Base-by-base conservation (phyloP, 1,140 invertebrate genomes). In the Drosophila gunungcola region DNA sequence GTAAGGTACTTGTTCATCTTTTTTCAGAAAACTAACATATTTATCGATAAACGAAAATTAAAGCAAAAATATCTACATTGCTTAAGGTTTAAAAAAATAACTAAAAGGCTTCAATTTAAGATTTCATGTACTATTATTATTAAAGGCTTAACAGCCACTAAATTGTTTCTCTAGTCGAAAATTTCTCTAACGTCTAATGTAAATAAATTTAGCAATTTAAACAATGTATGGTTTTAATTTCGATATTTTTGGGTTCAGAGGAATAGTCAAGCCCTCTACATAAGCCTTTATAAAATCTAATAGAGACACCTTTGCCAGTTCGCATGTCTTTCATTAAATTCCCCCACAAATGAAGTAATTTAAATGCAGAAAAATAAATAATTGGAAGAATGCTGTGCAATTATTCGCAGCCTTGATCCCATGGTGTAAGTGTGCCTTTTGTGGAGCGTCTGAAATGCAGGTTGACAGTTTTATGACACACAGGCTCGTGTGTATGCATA, bases 381-480 rank as follows among this genome's bases (percentile, higher is more conserved):
- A 57, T 70, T 70, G 43, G 43, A 41, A 42, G 51, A 49, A 54
- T 34, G 54, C 25, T 11, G 38, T 34, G 60, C 32, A 60, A 63
- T 63, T 63, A 60, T 69, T 48, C 32, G 21, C 16, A n/a, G 9
- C 57, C n/a, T 25, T 29, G 16, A 60, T 63, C 72, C 72, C 69
- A 61, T 80, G 39, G 79, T 81, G 57, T 63, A 56, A 63, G 70
- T 61, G 72, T 82, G 74, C 56, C 82, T 73, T 80, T 82, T 77
- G 83, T 83, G 34, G 46, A 38, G 53, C 65, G 70, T 56, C 81
- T 88, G 83, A 88, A 88, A 89, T 83, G 84, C 83, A 79, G 75
- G 80, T 62, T 88, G 83, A 88, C 83, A 88, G 72, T 89, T 88
- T 89, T 79, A 82, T 89, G 83, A 83, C 84, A 89, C 79, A 76